Percentiles rank a stretch among this genome's conserved stretches.
Conservation (phyloP, 2,888 invertebrate species). For the Callosobruchus maculatus region DNA sequence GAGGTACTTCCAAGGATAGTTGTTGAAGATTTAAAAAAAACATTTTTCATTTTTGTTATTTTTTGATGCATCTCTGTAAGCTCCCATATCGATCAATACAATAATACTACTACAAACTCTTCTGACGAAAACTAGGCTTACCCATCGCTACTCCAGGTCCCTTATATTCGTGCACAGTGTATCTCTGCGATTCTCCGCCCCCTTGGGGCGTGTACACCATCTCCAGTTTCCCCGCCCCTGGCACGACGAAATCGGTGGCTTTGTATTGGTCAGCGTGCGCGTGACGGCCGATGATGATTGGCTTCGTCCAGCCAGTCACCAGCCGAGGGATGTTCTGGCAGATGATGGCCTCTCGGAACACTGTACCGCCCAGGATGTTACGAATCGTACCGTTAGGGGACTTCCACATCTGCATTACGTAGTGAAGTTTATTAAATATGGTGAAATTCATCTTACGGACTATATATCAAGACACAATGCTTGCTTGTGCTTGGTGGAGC, state of each 20-base stretch:
- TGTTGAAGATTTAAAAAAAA: too few species aligned
- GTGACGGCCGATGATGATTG: conserved; percentile 97
- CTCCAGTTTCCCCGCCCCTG: conserved; percentile 84
- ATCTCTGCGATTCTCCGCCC: conserved; percentile 60
- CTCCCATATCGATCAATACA: too few species aligned
- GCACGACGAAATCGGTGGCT: conserved; percentile 94
- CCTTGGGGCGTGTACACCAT: conserved; percentile 70
- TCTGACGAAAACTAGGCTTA: too few species aligned
- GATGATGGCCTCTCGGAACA: conserved; percentile 81
- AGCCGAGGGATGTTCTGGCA: conserved; percentile 93
- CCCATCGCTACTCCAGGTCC: conserved; percentile 87
- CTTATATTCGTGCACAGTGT: conserved; percentile 80
- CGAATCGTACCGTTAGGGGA: conserved; percentile 87
- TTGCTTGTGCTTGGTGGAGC: too few species aligned
- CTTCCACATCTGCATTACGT: conserved; percentile 71
- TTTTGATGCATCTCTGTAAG: too few species aligned
- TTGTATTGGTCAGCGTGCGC: conserved; percentile 98
- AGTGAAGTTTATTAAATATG: neutral
- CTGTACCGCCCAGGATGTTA: conserved; percentile 80
- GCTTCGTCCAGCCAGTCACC: conserved; percentile 92
- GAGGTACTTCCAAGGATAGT: too few species aligned
- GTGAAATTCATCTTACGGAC: too few species aligned
- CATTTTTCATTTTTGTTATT: too few species aligned
- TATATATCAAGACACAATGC: too few species aligned
- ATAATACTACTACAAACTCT: too few species aligned